Base-by-base conservation (phyloP, 2,113 vertebrate species). In the Protomyctophum bolini region DNA sequence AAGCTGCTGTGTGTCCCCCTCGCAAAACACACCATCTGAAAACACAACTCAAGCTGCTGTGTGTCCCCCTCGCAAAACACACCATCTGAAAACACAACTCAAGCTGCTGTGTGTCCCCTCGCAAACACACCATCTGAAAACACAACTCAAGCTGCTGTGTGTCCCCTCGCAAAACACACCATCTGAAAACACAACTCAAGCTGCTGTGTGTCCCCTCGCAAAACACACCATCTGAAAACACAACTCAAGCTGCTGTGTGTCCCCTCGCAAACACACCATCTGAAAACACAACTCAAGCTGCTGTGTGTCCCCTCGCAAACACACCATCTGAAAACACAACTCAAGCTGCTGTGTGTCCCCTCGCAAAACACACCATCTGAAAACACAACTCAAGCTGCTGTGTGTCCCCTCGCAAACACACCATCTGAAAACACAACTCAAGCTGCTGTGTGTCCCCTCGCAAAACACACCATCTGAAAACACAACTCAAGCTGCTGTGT, bases 211-310 rank as follows among this genome's bases (percentile, higher is more conserved):
- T 80, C 63, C n/a, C 80, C 80, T 87, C 73, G 69, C 73, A 59
- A n/a, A n/a, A 70, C 77, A 14, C 57, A 57, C 82, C 83, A 85
- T 85, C 87, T 87, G 84, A n/a, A n/a, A n/a, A n/a, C n/a, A n/a
- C n/a, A n/a, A n/a, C 14, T 50, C 46, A 66, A 64, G 72, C 57
- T 75, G 47, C 5, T 76, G 68, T 2, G 58, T 60, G 59, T 80
- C 63, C n/a, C 80, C 80, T 87, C 73, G 69, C 73, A n/a, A n/a
- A 70, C 77, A 14, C 57, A 57, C 82, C 83, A 85, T 85, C 87
- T 87, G 84, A n/a, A n/a, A n/a, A n/a, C n/a, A n/a, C n/a, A n/a
- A n/a, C 14, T 50, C 46, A 66, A 64, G 72, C 57, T 75, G 47
- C 5, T 76, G 68, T 2, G 58, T 60, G 59, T 80, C 63, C n/a